A percentile compares a stretch with the other conserved stretches of the same genome.
phyloP scores from a whole-genome alignment of 2,797 vertebrate genomes.

The Sebastes taczanowskii region DNA sequence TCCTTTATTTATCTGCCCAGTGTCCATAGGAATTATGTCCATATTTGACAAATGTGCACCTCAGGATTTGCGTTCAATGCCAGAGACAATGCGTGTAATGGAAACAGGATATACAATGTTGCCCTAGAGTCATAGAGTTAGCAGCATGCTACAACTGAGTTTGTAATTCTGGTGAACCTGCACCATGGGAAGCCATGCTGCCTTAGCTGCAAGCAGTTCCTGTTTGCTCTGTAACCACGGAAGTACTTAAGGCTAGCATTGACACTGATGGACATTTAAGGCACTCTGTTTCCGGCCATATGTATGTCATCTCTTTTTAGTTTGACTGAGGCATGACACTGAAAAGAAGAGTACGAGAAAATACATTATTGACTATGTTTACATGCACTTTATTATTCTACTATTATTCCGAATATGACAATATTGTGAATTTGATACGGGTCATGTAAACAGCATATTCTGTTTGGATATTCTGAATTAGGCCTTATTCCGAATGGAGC shows the following conservation, averaged over 20 bases:
- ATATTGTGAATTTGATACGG: too few species aligned
- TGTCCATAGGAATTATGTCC: neutral
- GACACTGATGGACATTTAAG: neutral
- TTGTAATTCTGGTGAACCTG: too few species aligned
- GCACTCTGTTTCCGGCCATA: neutral
- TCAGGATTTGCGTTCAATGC: neutral
- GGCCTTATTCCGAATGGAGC: too few species aligned
- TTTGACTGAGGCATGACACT: too few species aligned
- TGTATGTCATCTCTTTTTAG: neutral
- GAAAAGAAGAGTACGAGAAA: too few species aligned
- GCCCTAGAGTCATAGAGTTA: neutral
- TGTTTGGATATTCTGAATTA: too few species aligned
- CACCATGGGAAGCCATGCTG: rapidly evolving
- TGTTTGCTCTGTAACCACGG: neutral
- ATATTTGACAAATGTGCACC: neutral
- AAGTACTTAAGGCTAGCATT: neutral
- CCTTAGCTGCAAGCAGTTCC: neutral
- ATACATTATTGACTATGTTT: too few species aligned
- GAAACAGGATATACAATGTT: neutral
- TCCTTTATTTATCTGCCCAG: neutral
- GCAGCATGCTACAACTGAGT: too few species aligned
- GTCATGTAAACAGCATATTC: too few species aligned
- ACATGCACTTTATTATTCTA: too few species aligned
- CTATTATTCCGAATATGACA: too few species aligned
- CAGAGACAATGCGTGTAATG: neutral